A percentile compares a stretch with the other conserved stretches of the same genome.
Evolutionary conservation across 2,888 invertebrate species (phyloP).

Genomic region (Agrilus mali): DNA sequence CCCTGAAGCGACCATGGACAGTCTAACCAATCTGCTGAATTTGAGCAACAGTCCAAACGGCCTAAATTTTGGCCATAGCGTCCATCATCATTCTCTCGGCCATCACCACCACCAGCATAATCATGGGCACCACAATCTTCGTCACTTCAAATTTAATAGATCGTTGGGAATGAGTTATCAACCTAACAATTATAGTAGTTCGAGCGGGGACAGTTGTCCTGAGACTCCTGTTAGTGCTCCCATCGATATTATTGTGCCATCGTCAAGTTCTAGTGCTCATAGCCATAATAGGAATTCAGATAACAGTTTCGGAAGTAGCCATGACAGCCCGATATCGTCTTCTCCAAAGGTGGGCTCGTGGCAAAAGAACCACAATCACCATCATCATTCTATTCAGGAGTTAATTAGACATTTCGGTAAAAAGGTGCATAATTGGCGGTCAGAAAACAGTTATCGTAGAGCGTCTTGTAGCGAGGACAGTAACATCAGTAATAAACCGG

Average conservation of each 20-base stretch:
- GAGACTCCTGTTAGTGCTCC: constrained; percentile 20
- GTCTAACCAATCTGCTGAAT: constrained; percentile 32
- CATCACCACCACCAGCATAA: constrained; percentile 23
- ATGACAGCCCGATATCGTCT: constrained; percentile 11
- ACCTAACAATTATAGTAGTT: constrained; percentile 14
- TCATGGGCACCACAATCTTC: constrained; percentile 20
- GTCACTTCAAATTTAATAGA: constrained; percentile 4
- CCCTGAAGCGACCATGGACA: constrained; percentile 19
- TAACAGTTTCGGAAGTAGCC: neutral
- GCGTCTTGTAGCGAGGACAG: constrained; percentile 35
- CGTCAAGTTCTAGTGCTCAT: constrained; percentile 18
- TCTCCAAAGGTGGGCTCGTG: constrained; percentile 14
- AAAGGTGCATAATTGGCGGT: constrained; percentile 60
- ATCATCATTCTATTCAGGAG: constrained; percentile 60
- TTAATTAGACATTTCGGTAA: constrained; percentile 63
- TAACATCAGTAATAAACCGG: constrained; percentile 32
- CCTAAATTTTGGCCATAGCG: constrained; percentile 8
- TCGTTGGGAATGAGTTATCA: constrained; percentile 15
- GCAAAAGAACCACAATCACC: constrained; percentile 31
- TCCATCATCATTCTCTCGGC: constrained; percentile 14
- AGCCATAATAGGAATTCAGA: constrained; percentile 5
- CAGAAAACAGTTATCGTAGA: constrained; percentile 29
- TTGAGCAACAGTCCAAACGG: constrained; percentile 15
- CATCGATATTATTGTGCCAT: constrained; percentile 19
- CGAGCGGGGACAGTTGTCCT: constrained; percentile 24